Evolutionary conservation across 2,113 vertebrate species (phyloP).

Genomic region (Arvicanthis niloticus): DNA sequence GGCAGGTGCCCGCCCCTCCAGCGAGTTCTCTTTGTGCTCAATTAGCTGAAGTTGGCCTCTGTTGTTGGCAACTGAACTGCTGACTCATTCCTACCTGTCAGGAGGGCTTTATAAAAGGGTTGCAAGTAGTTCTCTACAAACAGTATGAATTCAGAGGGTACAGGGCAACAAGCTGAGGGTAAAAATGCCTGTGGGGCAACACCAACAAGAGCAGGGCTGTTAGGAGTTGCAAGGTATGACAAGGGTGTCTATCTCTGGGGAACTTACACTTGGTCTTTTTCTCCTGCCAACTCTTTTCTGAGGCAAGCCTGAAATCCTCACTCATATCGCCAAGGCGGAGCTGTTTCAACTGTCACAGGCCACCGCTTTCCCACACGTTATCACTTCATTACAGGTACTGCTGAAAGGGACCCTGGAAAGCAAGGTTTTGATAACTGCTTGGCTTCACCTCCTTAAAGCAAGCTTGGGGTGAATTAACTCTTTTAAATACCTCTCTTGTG

Average conservation of each 20-base stretch:
- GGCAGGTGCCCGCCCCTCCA: background rate
- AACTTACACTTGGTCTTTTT: background rate
- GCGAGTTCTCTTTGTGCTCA: background rate
- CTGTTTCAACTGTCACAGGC: background rate
- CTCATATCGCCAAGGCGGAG: background rate
- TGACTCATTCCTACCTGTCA: conserved; percentile 59
- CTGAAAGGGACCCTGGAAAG: background rate
- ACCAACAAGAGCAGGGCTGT: background rate
- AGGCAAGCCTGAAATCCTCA: background rate
- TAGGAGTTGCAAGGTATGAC: background rate
- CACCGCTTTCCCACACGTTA: background rate
- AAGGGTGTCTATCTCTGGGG: background rate
- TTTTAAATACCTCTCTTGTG: background rate
- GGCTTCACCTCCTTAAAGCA: background rate
- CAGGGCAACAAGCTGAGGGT: background rate
- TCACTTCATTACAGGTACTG: background rate
- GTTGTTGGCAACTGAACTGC: background rate
- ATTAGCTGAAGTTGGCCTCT: background rate
- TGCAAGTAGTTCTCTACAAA: background rate
- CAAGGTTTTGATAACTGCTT: background rate
- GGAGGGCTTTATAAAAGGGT: background rate
- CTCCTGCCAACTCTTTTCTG: background rate
- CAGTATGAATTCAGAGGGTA: background rate
- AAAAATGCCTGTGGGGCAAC: background rate
- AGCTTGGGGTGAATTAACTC: background rate